A percentile compares a stretch with the other conserved stretches of the same genome.
These are phyloP conservation scores for Coelinius sp. DNA, from an alignment of 2,888 invertebrate genomes.

Conservation along the genomic window DNA sequence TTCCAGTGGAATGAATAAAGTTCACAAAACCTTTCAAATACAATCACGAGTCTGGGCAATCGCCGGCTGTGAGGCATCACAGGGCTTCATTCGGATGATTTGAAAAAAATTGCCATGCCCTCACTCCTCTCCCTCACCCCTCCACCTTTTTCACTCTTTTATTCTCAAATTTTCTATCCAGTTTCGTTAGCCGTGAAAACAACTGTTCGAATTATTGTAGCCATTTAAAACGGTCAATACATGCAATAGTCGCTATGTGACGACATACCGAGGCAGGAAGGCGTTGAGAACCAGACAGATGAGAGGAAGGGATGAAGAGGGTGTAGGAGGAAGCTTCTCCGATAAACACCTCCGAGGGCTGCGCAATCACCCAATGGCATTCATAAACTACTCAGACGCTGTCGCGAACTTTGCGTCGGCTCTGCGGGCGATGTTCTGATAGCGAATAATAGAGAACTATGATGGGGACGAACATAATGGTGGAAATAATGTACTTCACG, in stretches of 20 bases:
- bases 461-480: conserved; percentile 31
- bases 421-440: conserved; percentile 54
- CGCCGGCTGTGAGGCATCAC: not conserved
- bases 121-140: conserved; percentile 1
- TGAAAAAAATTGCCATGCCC: conserved; percentile 14
- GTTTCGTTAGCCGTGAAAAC: conserved; percentile 50
- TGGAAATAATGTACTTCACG: conserved; percentile 34
- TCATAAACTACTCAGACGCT: conserved; percentile 61
- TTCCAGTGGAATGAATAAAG: not conserved
- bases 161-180: not conserved
- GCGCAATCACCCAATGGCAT: conserved; percentile 49
- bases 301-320: not conserved
- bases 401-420: conserved; percentile 55
- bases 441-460: conserved; percentile 55
- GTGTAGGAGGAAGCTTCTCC: conserved; percentile 31
- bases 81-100: not conserved
- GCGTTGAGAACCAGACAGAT: conserved; percentile 27
- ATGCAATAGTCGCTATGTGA: not conserved
- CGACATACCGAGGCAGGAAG: not conserved
- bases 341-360: conserved; percentile 48
- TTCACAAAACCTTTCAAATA: conserved; percentile 11
- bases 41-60: conserved; percentile 16
- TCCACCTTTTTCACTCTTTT: conserved; percentile 19
- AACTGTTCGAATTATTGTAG: conserved; percentile 54
- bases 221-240: not conserved